These are phyloP conservation scores for Gracilinanus agilis DNA, from an alignment of 2,113 vertebrate genomes.

Conservation along the genomic window DNA sequence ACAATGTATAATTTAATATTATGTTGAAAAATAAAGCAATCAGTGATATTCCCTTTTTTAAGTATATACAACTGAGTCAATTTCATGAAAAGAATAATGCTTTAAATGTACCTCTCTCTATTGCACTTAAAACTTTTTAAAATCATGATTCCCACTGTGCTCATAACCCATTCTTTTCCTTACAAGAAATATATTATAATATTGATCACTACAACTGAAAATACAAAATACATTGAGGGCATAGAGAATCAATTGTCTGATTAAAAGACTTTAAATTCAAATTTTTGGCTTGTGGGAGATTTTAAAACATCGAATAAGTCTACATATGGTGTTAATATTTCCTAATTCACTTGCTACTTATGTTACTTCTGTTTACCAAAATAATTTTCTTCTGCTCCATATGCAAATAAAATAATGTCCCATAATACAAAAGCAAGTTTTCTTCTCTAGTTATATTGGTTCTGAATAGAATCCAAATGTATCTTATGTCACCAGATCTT, in stretches of 20 bases:
- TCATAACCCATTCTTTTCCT: neutral
- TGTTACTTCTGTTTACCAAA: neutral
- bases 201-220: slow-evolving; percentile 21
- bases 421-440: neutral
- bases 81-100: slow-evolving; percentile 8
- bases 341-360: neutral
- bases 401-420: neutral
- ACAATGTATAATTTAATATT: neutral
- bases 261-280: slow-evolving; percentile 10
- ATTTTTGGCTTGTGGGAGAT: neutral
- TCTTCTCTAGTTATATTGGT: neutral
- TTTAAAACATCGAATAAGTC: slow-evolving; percentile 4
- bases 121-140: neutral
- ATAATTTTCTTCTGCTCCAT: neutral
- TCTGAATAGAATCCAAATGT: neutral
- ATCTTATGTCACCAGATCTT: neutral
- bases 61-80: neutral
- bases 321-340: neutral
- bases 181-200: slow-evolving; percentile 1
- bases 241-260: neutral
- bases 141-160: neutral
- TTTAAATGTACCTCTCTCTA: slow-evolving; percentile 3
- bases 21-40: neutral
- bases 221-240: neutral
- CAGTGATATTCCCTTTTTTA: neutral